Conservation (phyloP, 92 coral and sea anemone genomes). For the Pocillopora grandis region DNA sequence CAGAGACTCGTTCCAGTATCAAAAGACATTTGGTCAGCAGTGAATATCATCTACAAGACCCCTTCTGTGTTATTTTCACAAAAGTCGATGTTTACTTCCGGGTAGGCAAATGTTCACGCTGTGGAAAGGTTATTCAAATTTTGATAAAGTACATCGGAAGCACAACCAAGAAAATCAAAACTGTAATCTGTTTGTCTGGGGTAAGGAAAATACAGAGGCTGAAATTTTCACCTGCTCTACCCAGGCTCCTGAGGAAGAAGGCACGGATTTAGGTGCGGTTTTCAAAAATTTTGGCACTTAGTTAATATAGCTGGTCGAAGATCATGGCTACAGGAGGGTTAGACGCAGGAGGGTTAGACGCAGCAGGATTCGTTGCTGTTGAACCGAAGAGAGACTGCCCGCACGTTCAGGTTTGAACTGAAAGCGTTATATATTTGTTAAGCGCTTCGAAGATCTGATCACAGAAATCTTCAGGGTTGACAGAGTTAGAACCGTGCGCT, state of each 20-base stretch:
- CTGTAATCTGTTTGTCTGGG: no score
- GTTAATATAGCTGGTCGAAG: background rate
- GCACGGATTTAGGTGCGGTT: background rate
- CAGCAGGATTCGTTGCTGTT: slow-evolving; percentile 69
- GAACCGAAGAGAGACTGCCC: slow-evolving; percentile 89
- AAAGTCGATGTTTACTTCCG: background rate
- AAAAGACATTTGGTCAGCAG: background rate
- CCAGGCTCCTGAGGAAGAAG: no score
- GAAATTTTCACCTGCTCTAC: no score
- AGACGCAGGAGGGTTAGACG: background rate
- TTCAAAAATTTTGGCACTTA: background rate
- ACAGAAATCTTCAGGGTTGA: background rate
- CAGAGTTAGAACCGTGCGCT: no score
- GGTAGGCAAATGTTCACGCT: background rate
- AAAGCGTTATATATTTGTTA: background rate
- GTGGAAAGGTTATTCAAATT: background rate
- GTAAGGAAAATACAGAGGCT: no score
- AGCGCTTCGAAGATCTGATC: background rate
- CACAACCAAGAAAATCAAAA: background rate
- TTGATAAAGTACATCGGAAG: background rate
- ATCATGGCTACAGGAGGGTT: slow-evolving; percentile 31
- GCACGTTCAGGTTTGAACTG: slow-evolving; percentile 72
- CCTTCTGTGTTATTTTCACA: background rate
- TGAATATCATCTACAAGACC: background rate
- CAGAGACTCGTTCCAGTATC: background rate